Base-by-base conservation (phyloP, 1,140 invertebrate genomes). In the Lordiphosa stackelbergi region DNA sequence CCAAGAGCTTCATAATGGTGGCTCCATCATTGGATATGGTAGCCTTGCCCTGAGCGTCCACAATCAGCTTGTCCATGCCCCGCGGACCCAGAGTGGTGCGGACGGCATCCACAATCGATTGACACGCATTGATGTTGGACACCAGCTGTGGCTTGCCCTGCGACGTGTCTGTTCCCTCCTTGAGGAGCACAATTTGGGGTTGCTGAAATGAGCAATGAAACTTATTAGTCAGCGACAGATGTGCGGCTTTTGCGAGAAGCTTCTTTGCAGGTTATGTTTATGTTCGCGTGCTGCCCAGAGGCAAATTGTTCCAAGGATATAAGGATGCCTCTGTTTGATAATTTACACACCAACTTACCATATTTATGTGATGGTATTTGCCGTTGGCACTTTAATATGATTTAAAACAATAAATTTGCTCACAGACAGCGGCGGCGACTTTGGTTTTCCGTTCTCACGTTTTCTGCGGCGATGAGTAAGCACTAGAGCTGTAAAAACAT, bases 21-120 rank as follows among this genome's bases (percentile, higher is more conserved):
- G 98, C 98, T 16, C 98, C 98, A 90, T 99, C 98, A 88, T 99
- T 99, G 1, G 98, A 99, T 73, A 99, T 99, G 1, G 97, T 98
- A 0, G 96, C 93, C 88, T 96, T 96, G 3, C 96, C 94, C 69
- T 92, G 92, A 53, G 90, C 89, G 87, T 97, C 94, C 2, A 99
- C 97, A 79, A 99, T 98, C 16, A 99, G 90, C 88, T 99, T 99
- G 88, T 99, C 98, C 98, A 99, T 98, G 34, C 98, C 98, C 31
- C 98, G 92, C 41, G 98, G 98, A 57, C 98, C 98, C 7, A 99
- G 90, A 3, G 98, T 99, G 11, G 98, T 99, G 40, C 97, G 91
- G 3, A 93, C 95, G 49, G 97, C 95, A 91, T 99, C 98, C 12
- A 96, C 96, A 41, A 99, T 94, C 8, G 94, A 91, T 89, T 97